Percentiles rank a stretch among this genome's conserved stretches.
Conservation (phyloP, 2,888 invertebrate genomes). For the Eudasyphora cyanicolor region DNA sequence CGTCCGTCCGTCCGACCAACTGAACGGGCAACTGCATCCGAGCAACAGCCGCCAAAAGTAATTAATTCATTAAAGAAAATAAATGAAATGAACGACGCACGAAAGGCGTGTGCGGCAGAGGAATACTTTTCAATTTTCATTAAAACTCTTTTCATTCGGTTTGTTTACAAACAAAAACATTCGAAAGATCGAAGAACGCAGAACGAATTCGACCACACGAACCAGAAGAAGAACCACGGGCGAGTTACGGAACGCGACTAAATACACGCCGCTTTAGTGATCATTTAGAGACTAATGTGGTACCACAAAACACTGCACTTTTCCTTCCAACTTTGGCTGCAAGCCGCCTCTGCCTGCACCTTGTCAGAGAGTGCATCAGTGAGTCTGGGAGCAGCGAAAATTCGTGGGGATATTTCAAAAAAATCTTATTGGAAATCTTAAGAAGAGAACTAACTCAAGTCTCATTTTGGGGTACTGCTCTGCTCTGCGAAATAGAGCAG, state of each 20-base stretch:
- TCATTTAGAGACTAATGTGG: slow-evolving; percentile 60
- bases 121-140: slow-evolving; percentile 41
- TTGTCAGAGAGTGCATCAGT: slow-evolving; percentile 15
- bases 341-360: no score
- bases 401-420: slow-evolving; percentile 49
- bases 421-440: slow-evolving; percentile 32
- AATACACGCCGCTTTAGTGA: slow-evolving; percentile 48
- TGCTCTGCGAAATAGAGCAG: neutral
- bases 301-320: slow-evolving; percentile 30
- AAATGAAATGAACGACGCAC: slow-evolving; percentile 41
- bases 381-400: neutral
- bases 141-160: slow-evolving; percentile 18
- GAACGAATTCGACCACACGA: neutral
- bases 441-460: neutral
- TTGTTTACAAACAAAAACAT: slow-evolving; percentile 53
- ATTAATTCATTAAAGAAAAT: slow-evolving; percentile 62
- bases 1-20: neutral
- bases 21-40: slow-evolving; percentile 4
- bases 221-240: neutral
- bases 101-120: slow-evolving; percentile 12
- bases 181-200: neutral
- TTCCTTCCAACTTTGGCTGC: slow-evolving; percentile 11
- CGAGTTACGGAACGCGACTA: slow-evolving; percentile 2
- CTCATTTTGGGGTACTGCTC: no score
- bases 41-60: slow-evolving; percentile 56